A percentile compares a stretch with the other conserved stretches of the same genome.
phyloP scores from a whole-genome alignment of 2,113 vertebrate species.

The Heloderma charlesbogerti region DNA sequence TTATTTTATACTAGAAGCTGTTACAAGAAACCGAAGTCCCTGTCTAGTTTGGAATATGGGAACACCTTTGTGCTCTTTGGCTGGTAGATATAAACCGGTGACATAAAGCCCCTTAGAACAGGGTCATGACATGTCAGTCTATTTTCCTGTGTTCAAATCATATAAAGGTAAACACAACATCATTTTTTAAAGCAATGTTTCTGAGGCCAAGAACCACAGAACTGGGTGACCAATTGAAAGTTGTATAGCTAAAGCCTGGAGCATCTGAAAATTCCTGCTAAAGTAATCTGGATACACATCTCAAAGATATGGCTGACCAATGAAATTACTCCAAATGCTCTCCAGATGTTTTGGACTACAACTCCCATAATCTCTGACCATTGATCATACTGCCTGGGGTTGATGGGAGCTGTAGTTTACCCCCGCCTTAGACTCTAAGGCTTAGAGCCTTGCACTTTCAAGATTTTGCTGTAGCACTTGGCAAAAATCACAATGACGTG shows the following conservation, averaged over 20 bases:
- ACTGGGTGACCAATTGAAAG: not conserved
- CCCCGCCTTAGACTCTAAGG: no score
- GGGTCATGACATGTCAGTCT: slow-evolving; percentile 8
- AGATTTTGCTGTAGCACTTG: not conserved
- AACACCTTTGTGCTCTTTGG: not conserved
- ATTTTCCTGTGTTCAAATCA: slow-evolving; percentile 38
- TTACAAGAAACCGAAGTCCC: not conserved
- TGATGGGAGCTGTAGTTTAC: no score
- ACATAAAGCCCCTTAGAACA: not conserved
- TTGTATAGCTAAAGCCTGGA: not conserved
- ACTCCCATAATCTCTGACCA: not conserved
- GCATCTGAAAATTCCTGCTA: not conserved
- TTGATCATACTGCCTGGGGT: no score
- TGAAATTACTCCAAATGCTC: not conserved
- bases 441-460: not conserved
- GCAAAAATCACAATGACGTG: not conserved
- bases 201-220: slow-evolving; percentile 41
- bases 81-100: not conserved
- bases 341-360: not conserved
- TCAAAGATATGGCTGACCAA: not conserved
- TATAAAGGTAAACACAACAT: slow-evolving; percentile 19
- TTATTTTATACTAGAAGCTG: not conserved
- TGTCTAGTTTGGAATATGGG: not conserved
- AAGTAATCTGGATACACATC: not conserved
- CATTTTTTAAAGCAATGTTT: slow-evolving; percentile 40